Evolutionary conservation across 2,888 invertebrate species (phyloP).

Genomic region (Gastrophysa polygoni): DNA sequence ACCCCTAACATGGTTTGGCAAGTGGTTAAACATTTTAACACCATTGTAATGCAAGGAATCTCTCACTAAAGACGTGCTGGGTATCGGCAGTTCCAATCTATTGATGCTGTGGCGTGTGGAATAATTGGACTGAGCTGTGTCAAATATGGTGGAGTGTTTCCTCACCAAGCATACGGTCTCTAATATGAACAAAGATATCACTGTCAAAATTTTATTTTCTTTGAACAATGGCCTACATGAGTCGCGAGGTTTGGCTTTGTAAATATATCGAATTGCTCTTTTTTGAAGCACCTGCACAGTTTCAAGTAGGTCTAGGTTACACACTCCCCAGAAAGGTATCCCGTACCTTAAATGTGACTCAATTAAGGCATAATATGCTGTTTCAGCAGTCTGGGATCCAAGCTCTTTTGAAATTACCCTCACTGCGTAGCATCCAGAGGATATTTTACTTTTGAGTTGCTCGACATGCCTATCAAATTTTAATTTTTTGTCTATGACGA

Average conservation of each 20-base stretch:
- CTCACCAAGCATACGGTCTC: too few relatives aligned
- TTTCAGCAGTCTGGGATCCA: neutral
- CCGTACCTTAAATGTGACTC: neutral
- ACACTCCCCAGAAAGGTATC: conserved; percentile 4
- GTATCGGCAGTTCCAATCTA: neutral
- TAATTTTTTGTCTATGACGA: conserved; percentile 7
- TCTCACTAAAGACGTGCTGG: neutral
- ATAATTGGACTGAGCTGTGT: neutral
- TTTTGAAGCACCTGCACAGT: too few relatives aligned
- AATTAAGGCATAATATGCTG: neutral
- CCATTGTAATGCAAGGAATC: neutral
- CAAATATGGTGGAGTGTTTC: neutral
- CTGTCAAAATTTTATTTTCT: too few relatives aligned
- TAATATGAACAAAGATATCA: too few relatives aligned
- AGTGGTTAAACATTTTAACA: neutral
- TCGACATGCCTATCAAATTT: conserved; percentile 10
- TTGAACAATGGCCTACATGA: too few relatives aligned
- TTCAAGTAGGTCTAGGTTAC: neutral
- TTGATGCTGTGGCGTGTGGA: neutral
- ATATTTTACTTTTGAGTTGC: conserved; percentile 11
- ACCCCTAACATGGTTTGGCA: neutral
- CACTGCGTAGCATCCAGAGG: conserved; percentile 14
- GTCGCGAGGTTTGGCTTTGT: too few relatives aligned
- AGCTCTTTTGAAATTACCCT: conserved; percentile 6
- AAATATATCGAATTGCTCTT: too few relatives aligned